These are phyloP conservation scores for Channa maculata DNA, from an alignment of 2,113 vertebrate species.

Conservation along the genomic window DNA sequence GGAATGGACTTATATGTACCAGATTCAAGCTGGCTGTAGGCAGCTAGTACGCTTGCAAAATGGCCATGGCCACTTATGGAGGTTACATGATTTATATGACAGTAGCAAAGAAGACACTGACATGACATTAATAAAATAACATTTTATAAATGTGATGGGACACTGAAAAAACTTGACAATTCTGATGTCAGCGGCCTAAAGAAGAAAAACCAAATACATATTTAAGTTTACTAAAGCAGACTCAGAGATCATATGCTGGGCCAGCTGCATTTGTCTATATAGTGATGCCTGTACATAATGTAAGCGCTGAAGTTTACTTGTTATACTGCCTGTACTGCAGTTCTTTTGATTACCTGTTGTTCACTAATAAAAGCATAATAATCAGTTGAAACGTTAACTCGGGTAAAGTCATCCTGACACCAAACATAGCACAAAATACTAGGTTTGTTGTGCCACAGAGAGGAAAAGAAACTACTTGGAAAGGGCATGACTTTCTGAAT, in stretches of 20 bases:
- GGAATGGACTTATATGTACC: slow-evolving; percentile 48
- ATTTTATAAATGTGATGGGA: neutral
- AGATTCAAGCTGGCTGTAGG: slow-evolving; percentile 32
- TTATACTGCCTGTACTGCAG: neutral
- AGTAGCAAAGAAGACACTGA: slow-evolving; percentile 21
- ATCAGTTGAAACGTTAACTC: slow-evolving; percentile 14
- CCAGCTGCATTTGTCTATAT: slow-evolving; percentile 10
- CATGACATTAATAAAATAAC: neutral
- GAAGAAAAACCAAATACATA: neutral
- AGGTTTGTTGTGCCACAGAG: neutral
- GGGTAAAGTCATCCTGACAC: slow-evolving; percentile 11
- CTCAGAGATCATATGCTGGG: neutral
- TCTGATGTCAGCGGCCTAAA: neutral
- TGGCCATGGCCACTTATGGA: slow-evolving; percentile 20
- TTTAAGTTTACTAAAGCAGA: neutral
- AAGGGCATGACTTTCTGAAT: slow-evolving; percentile 15
- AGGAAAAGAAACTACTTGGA: neutral
- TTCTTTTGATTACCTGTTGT: slow-evolving; percentile 19
- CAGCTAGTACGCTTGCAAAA: slow-evolving; percentile 27
- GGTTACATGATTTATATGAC: slow-evolving; percentile 28
- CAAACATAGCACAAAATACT: neutral
- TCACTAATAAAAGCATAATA: slow-evolving; percentile 12
- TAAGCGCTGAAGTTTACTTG: neutral
- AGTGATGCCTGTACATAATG: neutral
- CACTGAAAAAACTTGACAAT: neutral